These are phyloP conservation scores for Lycopodina hypogea DNA, from an alignment of 37 sponge, comb jelly and placozoan genomes.

Conservation along the genomic window DNA sequence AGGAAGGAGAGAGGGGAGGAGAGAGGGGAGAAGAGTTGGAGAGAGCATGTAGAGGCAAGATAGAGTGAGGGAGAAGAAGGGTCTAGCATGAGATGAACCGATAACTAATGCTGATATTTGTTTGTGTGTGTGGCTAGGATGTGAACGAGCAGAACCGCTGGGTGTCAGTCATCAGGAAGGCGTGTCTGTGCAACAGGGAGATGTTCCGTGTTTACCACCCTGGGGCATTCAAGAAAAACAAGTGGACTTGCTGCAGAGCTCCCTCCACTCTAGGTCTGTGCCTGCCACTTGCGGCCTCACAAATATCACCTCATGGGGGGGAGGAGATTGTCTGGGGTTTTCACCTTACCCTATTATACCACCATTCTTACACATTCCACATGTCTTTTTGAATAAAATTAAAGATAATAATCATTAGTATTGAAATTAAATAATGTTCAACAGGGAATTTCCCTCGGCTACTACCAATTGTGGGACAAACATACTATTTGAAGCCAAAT, in stretches of 20 bases:
- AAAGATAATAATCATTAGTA: too few relatives aligned
- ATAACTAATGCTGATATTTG: too few relatives aligned
- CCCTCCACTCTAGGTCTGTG: conserved; percentile 41
- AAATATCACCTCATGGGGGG: neutral
- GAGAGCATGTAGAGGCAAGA: neutral
- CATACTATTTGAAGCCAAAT: too few relatives aligned
- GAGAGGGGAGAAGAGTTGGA: neutral
- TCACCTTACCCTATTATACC: neutral
- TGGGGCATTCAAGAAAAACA: conserved; percentile 75
- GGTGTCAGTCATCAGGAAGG: conserved; percentile 95
- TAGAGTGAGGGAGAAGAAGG: neutral
- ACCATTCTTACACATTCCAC: too few relatives aligned
- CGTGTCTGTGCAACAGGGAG: conserved; percentile 83
- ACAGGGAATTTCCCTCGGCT: too few relatives aligned
- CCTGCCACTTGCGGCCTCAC: neutral
- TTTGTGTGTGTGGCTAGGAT: conserved; percentile 43
- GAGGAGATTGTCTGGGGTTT: neutral
- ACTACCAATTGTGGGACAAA: too few relatives aligned
- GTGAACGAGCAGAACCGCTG: conserved; percentile 93
- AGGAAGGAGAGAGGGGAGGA: neutral
- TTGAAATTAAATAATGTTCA: too few relatives aligned
- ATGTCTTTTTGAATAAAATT: too few relatives aligned
- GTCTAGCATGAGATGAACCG: too few relatives aligned
- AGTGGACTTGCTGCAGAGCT: conserved; percentile 93
- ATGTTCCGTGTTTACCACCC: conserved; percentile 87